A percentile compares a stretch with the other conserved stretches of the same genome.
These are phyloP conservation scores for Alloscopus bannaensis DNA, from an alignment of 2,888 invertebrate genomes.

Conservation along the genomic window DNA sequence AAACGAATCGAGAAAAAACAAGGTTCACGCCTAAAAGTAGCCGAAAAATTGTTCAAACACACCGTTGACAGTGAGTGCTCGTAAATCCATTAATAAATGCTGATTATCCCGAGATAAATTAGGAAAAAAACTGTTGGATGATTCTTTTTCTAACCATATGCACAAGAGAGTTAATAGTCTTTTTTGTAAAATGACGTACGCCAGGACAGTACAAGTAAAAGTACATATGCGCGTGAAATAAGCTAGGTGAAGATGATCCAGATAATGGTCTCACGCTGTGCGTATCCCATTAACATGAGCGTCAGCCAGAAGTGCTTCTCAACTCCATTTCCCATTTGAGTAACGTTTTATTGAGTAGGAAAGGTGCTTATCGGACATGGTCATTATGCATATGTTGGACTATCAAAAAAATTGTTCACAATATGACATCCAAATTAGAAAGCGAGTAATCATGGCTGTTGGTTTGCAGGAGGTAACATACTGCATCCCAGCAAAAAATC, in stretches of 20 bases:
- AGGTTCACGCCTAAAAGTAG: constrained; percentile 25
- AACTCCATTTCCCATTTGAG: constrained; percentile 31
- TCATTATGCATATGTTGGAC: neutral
- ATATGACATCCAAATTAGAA: constrained; percentile 12
- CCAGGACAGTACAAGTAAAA: neutral
- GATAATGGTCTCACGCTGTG: constrained; percentile 59
- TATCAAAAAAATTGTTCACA: neutral
- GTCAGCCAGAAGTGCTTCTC: constrained; percentile 30
- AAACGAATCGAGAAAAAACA: constrained; percentile 5
- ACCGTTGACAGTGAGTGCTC: constrained; percentile 26
- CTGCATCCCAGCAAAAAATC: neutral
- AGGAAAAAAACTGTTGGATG: constrained; percentile 24
- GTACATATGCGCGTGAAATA: neutral
- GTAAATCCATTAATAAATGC: constrained; percentile 38
- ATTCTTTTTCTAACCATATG: too few relatives aligned
- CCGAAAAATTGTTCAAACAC: neutral
- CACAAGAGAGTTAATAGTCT: constrained; percentile 11
- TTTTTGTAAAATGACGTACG: constrained; percentile 14
- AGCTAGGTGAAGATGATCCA: constrained; percentile 55
- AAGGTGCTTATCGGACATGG: neutral
- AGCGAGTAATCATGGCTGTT: neutral
- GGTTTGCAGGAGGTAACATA: neutral
- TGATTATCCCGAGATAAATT: constrained; percentile 57
- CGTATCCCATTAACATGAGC: constrained; percentile 58
- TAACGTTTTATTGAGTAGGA: neutral